phyloP scores from a whole-genome alignment of 2,113 vertebrate genomes.

The Mormyrus iriodes region DNA sequence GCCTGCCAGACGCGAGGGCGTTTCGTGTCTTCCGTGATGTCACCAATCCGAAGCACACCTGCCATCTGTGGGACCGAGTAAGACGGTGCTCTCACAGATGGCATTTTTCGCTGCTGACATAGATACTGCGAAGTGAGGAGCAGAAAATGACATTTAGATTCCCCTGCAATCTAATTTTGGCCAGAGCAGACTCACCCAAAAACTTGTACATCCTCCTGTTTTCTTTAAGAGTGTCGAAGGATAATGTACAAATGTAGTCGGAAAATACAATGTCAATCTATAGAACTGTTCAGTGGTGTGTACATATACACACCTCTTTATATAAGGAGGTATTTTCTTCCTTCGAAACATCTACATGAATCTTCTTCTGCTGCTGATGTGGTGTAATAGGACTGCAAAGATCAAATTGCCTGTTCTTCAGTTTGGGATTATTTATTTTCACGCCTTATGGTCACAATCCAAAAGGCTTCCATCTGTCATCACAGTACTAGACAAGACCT shows the following conservation, averaged over 20 bases:
- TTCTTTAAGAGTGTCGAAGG: background rate
- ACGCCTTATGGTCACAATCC: background rate
- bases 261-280: background rate
- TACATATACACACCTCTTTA: background rate
- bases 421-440: background rate
- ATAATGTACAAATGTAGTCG: background rate
- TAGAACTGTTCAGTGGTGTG: background rate
- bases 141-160: slow-evolving; percentile 7
- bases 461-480: background rate
- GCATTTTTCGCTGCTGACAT: slow-evolving; percentile 9
- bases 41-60: background rate
- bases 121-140: background rate
- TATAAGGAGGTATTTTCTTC: background rate
- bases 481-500: background rate
- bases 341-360: background rate
- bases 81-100: slow-evolving; percentile 2
- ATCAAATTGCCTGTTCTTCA: background rate
- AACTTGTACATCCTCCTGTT: background rate
- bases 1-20: slow-evolving; percentile 18
- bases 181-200: background rate
- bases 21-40: slow-evolving; percentile 10
- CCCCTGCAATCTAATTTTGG: slow-evolving; percentile 6
- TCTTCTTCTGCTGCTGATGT: background rate
- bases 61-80: slow-evolving; percentile 10
- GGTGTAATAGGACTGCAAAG: background rate